Evolutionary conservation across 2,888 invertebrate genomes (phyloP).

Genomic region (Bhutanitis thaidina): DNA sequence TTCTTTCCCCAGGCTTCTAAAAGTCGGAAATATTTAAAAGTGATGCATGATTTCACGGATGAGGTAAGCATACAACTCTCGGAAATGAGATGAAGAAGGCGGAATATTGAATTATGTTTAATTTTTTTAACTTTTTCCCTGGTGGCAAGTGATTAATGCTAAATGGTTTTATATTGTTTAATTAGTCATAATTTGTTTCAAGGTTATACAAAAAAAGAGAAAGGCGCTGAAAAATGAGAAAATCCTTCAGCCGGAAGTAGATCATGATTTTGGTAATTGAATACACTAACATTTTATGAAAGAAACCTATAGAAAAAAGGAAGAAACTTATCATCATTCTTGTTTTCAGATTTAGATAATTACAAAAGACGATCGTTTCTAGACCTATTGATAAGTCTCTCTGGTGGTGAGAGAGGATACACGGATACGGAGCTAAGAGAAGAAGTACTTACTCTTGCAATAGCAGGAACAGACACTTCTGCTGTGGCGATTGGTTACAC

Average conservation of each 20-base stretch:
- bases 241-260: slow-evolving; percentile 38
- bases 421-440: slow-evolving; percentile 76
- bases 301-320: neutral
- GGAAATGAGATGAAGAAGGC: neutral
- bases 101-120: too few relatives aligned
- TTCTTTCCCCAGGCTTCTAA: slow-evolving; percentile 67
- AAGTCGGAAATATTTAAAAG: slow-evolving; percentile 68
- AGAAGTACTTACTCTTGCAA: slow-evolving; percentile 77
- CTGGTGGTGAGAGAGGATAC: slow-evolving; percentile 70
- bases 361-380: slow-evolving; percentile 73
- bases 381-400: slow-evolving; percentile 73
- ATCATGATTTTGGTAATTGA: slow-evolving; percentile 47
- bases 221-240: slow-evolving; percentile 42
- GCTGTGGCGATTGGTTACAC: slow-evolving; percentile 65
- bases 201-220: slow-evolving; percentile 56
- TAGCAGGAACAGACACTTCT: slow-evolving; percentile 79
- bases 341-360: slow-evolving; percentile 41
- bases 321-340: neutral
- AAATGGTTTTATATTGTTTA: neutral
- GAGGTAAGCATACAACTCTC: slow-evolving; percentile 40
- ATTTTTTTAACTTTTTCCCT: too few relatives aligned
- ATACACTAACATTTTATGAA: neutral
- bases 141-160: too few relatives aligned
- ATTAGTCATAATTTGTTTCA: slow-evolving; percentile 16
- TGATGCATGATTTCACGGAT: slow-evolving; percentile 81